A percentile compares a stretch with the other conserved stretches of the same genome.
phyloP scores from a whole-genome alignment of 2,797 vertebrate species.

The Galagoides demidoff region DNA sequence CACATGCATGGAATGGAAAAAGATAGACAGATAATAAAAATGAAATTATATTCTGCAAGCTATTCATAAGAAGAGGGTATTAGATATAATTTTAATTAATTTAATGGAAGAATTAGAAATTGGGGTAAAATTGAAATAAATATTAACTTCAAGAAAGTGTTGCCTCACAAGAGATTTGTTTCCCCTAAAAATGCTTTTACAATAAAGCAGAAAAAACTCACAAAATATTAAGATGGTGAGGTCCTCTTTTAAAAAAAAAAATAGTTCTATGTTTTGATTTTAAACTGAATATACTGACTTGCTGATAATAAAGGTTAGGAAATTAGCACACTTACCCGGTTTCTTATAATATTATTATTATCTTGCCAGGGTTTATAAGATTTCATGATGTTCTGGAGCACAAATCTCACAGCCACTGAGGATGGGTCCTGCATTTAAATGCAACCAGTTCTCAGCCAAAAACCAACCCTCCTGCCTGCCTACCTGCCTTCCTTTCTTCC shows the following conservation, averaged over 20 bases:
- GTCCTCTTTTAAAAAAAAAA: slow-evolving; percentile 11
- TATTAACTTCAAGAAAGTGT: slow-evolving; percentile 56
- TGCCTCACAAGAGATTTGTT: not conserved
- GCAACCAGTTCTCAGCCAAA: not conserved
- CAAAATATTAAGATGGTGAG: slow-evolving; percentile 14
- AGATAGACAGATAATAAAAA: not conserved
- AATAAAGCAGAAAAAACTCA: slow-evolving; percentile 29
- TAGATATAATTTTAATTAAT: slow-evolving; percentile 54
- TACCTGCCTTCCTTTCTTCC: not conserved
- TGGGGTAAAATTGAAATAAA: slow-evolving; percentile 52
- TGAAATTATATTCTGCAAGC: not conserved
- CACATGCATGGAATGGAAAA: not conserved
- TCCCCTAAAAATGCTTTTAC: not conserved
- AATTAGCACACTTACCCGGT: not conserved
- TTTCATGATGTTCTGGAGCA: not conserved
- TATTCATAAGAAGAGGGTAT: slow-evolving; percentile 34
- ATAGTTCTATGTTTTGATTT: slow-evolving; percentile 36
- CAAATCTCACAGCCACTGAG: not conserved
- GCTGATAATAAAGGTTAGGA: not conserved
- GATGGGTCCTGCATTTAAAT: not conserved
- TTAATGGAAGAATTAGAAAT: slow-evolving; percentile 35
- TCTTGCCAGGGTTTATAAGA: not conserved
- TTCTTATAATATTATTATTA: slow-evolving; percentile 4
- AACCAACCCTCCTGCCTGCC: not conserved
- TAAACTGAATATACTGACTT: not conserved